Percentiles rank a stretch among this genome's conserved stretches.
These are phyloP conservation scores for Merluccius polli DNA, from an alignment of 2,797 vertebrate genomes.

Conservation along the genomic window DNA sequence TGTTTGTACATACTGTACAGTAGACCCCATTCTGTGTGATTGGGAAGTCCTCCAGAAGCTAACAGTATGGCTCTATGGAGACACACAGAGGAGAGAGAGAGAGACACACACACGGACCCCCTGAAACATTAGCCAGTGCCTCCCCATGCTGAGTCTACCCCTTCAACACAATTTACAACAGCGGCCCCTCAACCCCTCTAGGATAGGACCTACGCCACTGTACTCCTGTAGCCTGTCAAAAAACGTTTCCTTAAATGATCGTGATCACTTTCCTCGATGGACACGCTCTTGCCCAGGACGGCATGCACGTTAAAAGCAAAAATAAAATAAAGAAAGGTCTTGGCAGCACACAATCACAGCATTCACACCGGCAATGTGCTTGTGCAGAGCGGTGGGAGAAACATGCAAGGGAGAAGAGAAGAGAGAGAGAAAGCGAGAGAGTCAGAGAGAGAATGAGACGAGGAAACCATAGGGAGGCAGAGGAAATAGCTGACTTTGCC, in stretches of 20 bases:
- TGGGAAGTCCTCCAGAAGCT: neutral
- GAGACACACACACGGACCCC: neutral
- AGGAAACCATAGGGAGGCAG: constrained; percentile 18
- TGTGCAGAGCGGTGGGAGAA: constrained; percentile 5
- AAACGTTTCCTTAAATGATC: neutral
- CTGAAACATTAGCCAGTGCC: neutral
- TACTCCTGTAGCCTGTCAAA: neutral
- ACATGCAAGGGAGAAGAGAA: neutral
- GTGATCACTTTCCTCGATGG: neutral
- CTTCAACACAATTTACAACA: neutral
- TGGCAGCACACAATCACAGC: constrained; percentile 71
- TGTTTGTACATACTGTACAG: neutral
- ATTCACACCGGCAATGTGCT: constrained; percentile 66
- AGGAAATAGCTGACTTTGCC: constrained; percentile 39
- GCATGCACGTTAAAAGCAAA: neutral
- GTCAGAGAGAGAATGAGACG: constrained; percentile 13
- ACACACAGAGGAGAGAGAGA: neutral
- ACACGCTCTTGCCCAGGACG: neutral
- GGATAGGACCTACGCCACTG: neutral
- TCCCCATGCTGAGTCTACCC: neutral
- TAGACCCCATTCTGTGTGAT: neutral
- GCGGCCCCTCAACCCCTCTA: neutral
- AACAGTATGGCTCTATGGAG: neutral
- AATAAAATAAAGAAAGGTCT: constrained; percentile 23
- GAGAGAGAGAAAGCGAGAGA: neutral